Evolutionary conservation across 35 echinoderm and acorn worm species (phyloP), one percentile per base, ranked within the genome.

Genomic region (Lytechinus variegatus): DNA sequence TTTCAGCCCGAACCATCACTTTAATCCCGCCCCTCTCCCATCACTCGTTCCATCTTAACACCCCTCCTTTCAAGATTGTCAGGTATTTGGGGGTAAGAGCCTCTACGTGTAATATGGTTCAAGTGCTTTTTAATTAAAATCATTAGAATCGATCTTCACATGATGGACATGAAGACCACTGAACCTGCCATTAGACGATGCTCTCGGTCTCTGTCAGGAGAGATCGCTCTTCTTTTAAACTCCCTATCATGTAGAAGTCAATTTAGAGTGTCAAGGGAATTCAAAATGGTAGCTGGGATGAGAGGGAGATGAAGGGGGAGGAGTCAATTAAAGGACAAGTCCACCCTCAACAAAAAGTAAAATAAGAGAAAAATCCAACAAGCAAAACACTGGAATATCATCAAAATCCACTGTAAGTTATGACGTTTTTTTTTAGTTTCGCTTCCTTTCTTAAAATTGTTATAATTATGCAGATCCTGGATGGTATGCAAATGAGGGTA

Each of bases 61-160:
- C 66, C 14, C 66, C 66, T 5, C 16, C 33, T 44, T 79, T 5
- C 66, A 79, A 79, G 66, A 79, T 79, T 79, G 66, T 79, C 66
- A 79, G 19, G 66, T n/a, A 24, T 79, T 79, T 16, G n/a, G 21
- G 21, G 4, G 21, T 24, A 79, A 24, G 19, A 79, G 66, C 14
- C 14, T 1, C 14, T 16, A 19, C 19, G 66, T 79, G 66, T 4
- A 79, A 79, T 19, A 6, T 19, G 66, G 66, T 79, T 79, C 66
- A 79, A 79, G 66, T 24, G 66, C 16, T 79, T 79, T 58, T 79
- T 79, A 79, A 79, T 79, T 79, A 79, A 79, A 79, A 79, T 79
- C 66, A 24, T 79, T 79, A 79, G 16, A 79, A 79, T 79, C 66
- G 66, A 19, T 79, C 66, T 79, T 7, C 0, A 79, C 66, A 6